Percentiles rank a stretch among this genome's conserved stretches.
phyloP scores from a whole-genome alignment of 2,888 invertebrate species.

The Pheosia gnoma region DNA sequence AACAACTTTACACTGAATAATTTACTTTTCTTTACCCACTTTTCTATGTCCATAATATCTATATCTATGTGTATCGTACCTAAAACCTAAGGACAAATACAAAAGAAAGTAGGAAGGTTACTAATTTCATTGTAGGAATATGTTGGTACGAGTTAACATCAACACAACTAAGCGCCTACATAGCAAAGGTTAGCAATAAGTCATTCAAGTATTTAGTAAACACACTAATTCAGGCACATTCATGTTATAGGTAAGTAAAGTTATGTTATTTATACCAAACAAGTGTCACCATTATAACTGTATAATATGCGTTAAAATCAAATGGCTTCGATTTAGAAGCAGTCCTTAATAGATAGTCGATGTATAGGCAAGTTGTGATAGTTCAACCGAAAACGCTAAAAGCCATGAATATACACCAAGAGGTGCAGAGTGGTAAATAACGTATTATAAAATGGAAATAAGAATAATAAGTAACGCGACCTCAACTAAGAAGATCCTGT shows the following conservation, averaged over 20 bases:
- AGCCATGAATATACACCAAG: background rate
- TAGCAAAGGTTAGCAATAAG: conserved; percentile 27
- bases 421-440: background rate
- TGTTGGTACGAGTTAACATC: no score
- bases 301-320: background rate
- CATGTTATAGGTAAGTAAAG: no score
- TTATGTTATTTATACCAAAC: background rate
- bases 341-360: conserved; percentile 15
- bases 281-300: conserved; percentile 7
- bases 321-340: background rate
- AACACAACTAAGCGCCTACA: conserved; percentile 37
- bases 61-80: no score
- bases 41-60: no score
- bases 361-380: conserved; percentile 36
- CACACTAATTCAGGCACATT: conserved; percentile 23
- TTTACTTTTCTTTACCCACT: no score
- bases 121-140: no score
- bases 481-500: no score
- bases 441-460: background rate
- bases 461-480: no score
- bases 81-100: no score
- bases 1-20: no score
- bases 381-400: conserved; percentile 47
- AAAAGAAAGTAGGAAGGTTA: no score
- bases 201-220: conserved; percentile 14